Base-by-base conservation (phyloP, 2,113 vertebrate species). In the Quiscalus mexicanus region DNA sequence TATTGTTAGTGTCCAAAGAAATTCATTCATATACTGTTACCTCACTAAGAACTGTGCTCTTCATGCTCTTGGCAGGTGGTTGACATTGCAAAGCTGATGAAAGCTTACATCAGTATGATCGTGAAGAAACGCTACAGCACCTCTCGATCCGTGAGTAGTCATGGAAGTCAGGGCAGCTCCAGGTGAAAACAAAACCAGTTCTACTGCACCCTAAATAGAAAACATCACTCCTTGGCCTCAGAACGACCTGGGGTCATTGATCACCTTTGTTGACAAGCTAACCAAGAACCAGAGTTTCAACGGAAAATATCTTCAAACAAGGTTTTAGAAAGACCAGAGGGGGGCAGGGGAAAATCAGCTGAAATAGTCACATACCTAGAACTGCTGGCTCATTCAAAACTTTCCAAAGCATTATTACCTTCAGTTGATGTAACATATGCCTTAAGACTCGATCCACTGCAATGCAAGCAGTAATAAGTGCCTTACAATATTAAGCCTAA, bases 31-130 rank as follows among this genome's bases (percentile, higher is more conserved):
- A 1, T 12, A 6, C 23, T 86, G 45, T 55, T 75, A 42, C 37
- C 60, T 84, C 52, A 42, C 44, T 78, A 11, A 96, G 53, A 35
- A 28, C 67, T 84, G 63, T n/a, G 53, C 80, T 90, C 81, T 77
- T 60, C 50, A 2, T 68, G 4, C 78, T 87, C 44, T 71, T 67
- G 41, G 73, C 97, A 99, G 99, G 99, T 99, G 94, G 99, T 99
- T 97, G 99, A 99, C 93, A 99, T 99, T 73, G 99, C 99, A 68
- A 99, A 99, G 96, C 98, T 99, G 92, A 99, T 99, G 99, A 99
- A 99, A 96, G 99, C 99, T 52, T 99, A 99, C 97, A 99, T 99
- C 98, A 99, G 99, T 96, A 99, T 99, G 98, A 99, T 99, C 3
- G 99, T 99, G 85, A 99, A 99, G 97, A 99, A 99, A 90, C 99